Evolutionary conservation across 2,888 invertebrate genomes (phyloP), one percentile per base, ranked within the genome.

Genomic region (Gonocerus acuteangulatus): DNA sequence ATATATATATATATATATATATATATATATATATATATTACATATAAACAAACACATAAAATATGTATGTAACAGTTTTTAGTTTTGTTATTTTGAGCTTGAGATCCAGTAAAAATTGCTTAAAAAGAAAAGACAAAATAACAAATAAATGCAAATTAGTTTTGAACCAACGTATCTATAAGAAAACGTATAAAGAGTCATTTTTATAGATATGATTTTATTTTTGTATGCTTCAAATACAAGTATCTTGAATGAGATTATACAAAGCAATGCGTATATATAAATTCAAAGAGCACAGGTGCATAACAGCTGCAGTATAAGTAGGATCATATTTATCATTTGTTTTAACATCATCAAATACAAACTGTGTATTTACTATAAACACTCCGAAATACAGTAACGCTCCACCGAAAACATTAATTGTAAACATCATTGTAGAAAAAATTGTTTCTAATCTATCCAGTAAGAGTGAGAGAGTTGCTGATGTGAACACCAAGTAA

Each of bases 331-430:
- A 60, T 2, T 58, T 21, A 19, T 61, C 58, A 15, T 51, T 54
- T 15, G 13, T 39, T 15, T 23, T 21, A 19, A 48, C 21, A 3
- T 61, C 47, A 11, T 36, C 21, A 13, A 63, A 34, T 1, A 61
- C 15, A 16, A 21, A 22, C 18, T 63, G 61, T 13, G 58, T 48
- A 19, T 61, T 61, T 9, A 61, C 47, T 2, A 63, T 49, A 21
- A 61, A 61, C 3, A 57, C 58, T 7, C 52, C 39, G 18, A 58
- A 58, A 47, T 63, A 61, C 16, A 63, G 32, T 4, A 61, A 18
- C n/a, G 61, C 52, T 1, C 63, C 63, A 2, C 63, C 63, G 18
- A 61, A 63, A 22, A 63, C 19, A 15, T 61, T 57, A 7, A 61
- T 15, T 1, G 62, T 51, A 2, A 61, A 23, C 18, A 48, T n/a